These are phyloP conservation scores for Sycobia sp. DNA, from an alignment of 1,140 invertebrate genomes.

Conservation along the genomic window DNA sequence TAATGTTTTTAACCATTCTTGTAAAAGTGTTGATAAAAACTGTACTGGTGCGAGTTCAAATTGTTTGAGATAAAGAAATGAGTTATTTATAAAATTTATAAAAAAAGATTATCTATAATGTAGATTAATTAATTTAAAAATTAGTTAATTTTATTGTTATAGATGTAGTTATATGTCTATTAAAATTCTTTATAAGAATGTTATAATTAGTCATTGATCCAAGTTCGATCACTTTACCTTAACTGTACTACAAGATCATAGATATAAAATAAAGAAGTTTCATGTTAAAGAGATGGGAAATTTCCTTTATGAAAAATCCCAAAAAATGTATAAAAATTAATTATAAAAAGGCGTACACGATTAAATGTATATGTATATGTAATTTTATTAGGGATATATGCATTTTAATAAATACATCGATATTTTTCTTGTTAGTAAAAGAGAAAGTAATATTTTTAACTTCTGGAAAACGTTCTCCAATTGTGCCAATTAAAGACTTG, in stretches of 20 bases:
- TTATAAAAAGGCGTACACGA: constrained; percentile 7
- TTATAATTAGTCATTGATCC: no score
- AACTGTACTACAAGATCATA: background rate
- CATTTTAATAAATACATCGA: constrained; percentile 30
- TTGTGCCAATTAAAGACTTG: constrained; percentile 36
- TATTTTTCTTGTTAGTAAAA: constrained; percentile 34
- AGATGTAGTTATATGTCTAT: no score
- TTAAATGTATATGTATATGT: constrained; percentile 26
- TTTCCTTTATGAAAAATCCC: constrained; percentile 6
- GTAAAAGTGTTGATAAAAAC: no score
- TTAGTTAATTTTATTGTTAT: no score
- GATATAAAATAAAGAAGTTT: background rate
- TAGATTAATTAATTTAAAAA: no score
- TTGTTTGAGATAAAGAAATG: no score
- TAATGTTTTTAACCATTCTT: no score
- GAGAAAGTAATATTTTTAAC: constrained; percentile 35
- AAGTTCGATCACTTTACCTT: constrained; percentile 12
- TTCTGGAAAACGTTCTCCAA: constrained; percentile 28
- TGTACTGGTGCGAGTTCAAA: no score
- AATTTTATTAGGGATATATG: constrained; percentile 24
- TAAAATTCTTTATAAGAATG: no score
- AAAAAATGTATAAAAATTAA: background rate
- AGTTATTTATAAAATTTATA: no score
- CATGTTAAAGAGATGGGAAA: background rate
- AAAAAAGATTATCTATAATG: no score